These are phyloP conservation scores for Drosophila repletoides DNA, from an alignment of 1,140 invertebrate genomes.

Conservation along the genomic window DNA sequence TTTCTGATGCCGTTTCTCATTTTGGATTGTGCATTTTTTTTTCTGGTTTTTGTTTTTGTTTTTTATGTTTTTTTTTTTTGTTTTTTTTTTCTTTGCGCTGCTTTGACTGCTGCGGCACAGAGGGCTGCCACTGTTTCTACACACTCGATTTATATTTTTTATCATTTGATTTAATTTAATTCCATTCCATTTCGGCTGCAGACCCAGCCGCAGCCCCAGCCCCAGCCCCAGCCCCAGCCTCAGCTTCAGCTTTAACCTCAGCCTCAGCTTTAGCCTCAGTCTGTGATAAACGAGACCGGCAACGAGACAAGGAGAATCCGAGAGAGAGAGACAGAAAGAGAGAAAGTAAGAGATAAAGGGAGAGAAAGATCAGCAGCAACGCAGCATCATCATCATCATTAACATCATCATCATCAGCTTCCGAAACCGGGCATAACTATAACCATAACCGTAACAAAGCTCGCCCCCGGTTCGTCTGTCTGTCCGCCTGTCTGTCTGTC, in stretches of 20 bases:
- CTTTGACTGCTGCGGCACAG: conserved; percentile 47
- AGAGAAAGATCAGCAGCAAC: neutral
- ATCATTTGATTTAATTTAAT: conserved; percentile 81
- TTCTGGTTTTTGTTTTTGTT: conserved; percentile 15
- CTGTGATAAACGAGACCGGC: conserved; percentile 14
- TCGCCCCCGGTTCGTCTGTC: conserved; percentile 4
- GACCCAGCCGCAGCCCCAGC: conserved; percentile 32
- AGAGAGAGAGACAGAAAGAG: neutral
- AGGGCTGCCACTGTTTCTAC: conserved; percentile 76
- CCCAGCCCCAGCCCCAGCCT: conserved; percentile 5
- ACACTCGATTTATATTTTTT: conserved; percentile 80
- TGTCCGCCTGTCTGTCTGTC: neutral
- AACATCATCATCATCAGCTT: conserved; percentile 43
- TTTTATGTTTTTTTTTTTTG: conserved; percentile 23
- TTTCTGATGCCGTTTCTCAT: conserved; percentile 33
- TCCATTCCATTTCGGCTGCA: conserved; percentile 70
- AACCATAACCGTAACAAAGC: conserved; percentile 44
- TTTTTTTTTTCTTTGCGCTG: conserved; percentile 19
- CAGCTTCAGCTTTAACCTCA: neutral
- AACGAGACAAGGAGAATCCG: neutral
- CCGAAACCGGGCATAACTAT: conserved; percentile 62
- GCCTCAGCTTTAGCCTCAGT: neutral
- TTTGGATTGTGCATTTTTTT: conserved; percentile 7
- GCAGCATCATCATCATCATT: conserved; percentile 36
- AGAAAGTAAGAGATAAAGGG: neutral